Evolutionary conservation across 2,888 invertebrate genomes (phyloP), one percentile per base, ranked within the genome.

Genomic region (Caenorhabditis macrosperma): DNA sequence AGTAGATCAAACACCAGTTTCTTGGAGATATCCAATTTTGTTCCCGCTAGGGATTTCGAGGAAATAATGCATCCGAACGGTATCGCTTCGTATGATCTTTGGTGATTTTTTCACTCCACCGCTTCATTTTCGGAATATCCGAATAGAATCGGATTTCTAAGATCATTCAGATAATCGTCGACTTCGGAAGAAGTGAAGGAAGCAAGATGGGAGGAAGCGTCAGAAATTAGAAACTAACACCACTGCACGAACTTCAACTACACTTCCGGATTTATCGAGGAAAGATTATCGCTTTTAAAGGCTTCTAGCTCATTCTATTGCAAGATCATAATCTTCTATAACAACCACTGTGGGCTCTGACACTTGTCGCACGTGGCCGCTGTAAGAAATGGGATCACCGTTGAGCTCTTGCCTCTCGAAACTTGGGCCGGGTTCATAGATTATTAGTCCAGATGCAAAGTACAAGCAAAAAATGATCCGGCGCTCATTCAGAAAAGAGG

Each of bases 61-160:
- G 20, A 17, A 54, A 54, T n/a, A 54, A 2, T 26, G 26, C 22
- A 50, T 20, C 22, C 15, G 24, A 57, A 38, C 57, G 38, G 57
- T 57, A 57, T 57, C 24, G n/a, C 30, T 10, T 24, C 38, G n/a
- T n/a, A 24, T 57, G 57, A 57, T 57, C 57, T 57, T 7, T 57
- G 57, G 17, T 57, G 57, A 33, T 7, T 57, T 57, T 57, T 22
- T 57, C 7, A 28, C 28, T 50, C 48, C 26, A 26, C 28, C n/a
- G 52, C 15, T 28, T n/a, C 52, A 54, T n/a, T n/a, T 12, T 17
- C 10, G 20, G n/a, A 15, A 12, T 10, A n/a, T 4, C n/a, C 41
- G 44, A 10, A 15, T 10, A 10, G 46, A 46, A 38, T 12, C 38
- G 38, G 38, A 15, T 17, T 44, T 50, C 50, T 24, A 50, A 50